Base-by-base conservation (phyloP, 2,113 vertebrate species). In the Todiramphus saurophagus region DNA sequence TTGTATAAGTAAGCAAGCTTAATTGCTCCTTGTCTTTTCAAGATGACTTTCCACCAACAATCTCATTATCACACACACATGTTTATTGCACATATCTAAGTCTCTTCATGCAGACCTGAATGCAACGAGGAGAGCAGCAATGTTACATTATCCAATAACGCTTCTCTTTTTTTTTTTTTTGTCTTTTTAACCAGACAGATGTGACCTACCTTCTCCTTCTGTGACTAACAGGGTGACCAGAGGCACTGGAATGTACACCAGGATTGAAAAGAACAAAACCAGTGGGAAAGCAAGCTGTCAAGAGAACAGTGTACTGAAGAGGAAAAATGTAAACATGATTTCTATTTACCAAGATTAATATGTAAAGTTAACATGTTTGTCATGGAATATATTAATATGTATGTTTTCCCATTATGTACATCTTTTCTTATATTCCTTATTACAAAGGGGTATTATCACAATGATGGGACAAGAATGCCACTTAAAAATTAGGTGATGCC, bases 401-500 rank as follows among this genome's bases (percentile, higher is more conserved):
- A 94, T 96, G 46, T 64, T 78, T 95, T 94, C 48, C 58, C 41
- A 91, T 94, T 95, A 88, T 91, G 77, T 95, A 93, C 72, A 83
- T 88, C 37, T 97, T 97, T 95, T 92, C 83, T 91, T 91, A 63
- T 90, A 69, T 97, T 98, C 94, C 97, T 96, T 98, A 95, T 97
- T 97, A 88, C 75, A 48, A 97, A 94, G 69, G 69, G 83, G 91
- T 97, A 96, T 97, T 85, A 97, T 98, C 96, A 83, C 83, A 97
- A 89, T 96, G 97, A 97, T 97, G 96, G 98, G 96, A 93, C 94
- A 97, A 96, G 95, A 96, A 97, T 95, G 97, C 97, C 97, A 98
- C 97, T 98, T 98, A 97, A 98, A 98, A 98, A 98, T 98, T 97
- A 98, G 97, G 97, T 97, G 97, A 97, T 93, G 97, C 92, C 97